phyloP scores from a whole-genome alignment of 2,113 vertebrate genomes.

The Pelvicachromis taeniatus region DNA sequence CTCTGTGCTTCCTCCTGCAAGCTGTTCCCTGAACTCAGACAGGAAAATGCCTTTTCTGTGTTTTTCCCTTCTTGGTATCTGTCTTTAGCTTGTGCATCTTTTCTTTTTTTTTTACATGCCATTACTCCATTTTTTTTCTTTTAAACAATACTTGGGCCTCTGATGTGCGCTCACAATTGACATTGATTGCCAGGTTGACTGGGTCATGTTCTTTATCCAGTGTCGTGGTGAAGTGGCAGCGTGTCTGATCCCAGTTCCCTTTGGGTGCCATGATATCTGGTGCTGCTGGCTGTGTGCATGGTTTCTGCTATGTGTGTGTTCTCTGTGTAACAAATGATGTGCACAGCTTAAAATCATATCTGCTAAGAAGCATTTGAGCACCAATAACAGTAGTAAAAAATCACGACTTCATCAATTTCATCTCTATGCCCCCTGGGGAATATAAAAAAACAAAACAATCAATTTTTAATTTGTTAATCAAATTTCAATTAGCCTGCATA shows the following conservation, averaged over 20 bases:
- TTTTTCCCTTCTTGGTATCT: not conserved
- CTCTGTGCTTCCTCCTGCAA: conserved; percentile 40
- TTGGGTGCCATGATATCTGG: not conserved
- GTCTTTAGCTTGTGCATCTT: not conserved
- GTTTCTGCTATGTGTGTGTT: not conserved
- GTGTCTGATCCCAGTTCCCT: not conserved
- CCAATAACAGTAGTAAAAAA: not conserved
- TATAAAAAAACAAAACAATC: not conserved
- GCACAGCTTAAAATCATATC: not conserved
- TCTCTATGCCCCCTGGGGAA: not conserved
- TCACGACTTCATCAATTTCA: not conserved
- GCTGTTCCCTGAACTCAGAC: conserved; percentile 24
- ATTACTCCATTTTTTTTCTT: not conserved
- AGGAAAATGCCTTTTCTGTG: conserved; percentile 4
- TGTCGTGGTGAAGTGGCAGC: not conserved
- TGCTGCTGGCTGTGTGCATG: not conserved
- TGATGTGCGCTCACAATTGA: conserved; percentile 20
- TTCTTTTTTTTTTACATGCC: not conserved
- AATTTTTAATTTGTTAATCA: conserved; percentile 28
- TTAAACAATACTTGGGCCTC: not conserved
- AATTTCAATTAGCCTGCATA: conserved; percentile 36
- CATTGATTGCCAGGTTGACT: conserved; percentile 48
- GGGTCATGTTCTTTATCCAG: conserved; percentile 26
- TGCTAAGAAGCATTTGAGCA: not conserved
- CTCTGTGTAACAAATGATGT: not conserved